Evolutionary conservation across 2,888 invertebrate species (phyloP), one percentile per base, ranked within the genome.

Genomic region (Cephus pulcher): DNA sequence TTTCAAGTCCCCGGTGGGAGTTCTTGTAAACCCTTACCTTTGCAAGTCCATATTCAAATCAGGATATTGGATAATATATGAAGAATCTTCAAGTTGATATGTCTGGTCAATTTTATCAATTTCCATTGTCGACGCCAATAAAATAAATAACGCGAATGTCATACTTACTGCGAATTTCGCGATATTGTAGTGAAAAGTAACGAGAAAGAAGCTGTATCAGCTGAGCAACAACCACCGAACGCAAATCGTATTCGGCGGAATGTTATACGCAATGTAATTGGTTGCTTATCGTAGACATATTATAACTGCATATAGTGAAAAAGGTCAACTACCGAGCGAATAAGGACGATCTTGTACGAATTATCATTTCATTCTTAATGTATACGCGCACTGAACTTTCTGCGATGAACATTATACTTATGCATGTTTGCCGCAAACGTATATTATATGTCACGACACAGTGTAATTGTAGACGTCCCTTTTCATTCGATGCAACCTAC

Each of bases 1-100:
- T 82, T 69, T 82, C 78, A 79, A 74, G 77, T 80, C 78, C 75
- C 78, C 35, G 40, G 80, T 81, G 23, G 76, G 32, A 75, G 79
- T 80, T 85, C 80, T 82, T 81, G 82, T 79, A 80, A 80, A 83
- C 80, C 87, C 89, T 89, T 89, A 89, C 89, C 89, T 89, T 88
- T 83, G 77, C 78, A 79, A 74, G 80, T 83, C 82, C 85, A 84
- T 82, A 87, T 78, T 84, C 86, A 85, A 87, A 86, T 84, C 84
- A 85, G 85, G 85, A 87, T 83, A 85, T 88, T 87, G 85, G 84
- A 83, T 84, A 86, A 85, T 85, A 85, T 84, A 86, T 79, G 86
- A 81, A 83, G 82, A 83, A 81, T 87, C 87, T 87, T 86, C 82
- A 80, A 80, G 86, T 81, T 81, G 83, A 84, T 84, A 83, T 82